These are phyloP conservation scores for Hippolais icterina DNA, from an alignment of 2,113 vertebrate species.

Conservation along the genomic window DNA sequence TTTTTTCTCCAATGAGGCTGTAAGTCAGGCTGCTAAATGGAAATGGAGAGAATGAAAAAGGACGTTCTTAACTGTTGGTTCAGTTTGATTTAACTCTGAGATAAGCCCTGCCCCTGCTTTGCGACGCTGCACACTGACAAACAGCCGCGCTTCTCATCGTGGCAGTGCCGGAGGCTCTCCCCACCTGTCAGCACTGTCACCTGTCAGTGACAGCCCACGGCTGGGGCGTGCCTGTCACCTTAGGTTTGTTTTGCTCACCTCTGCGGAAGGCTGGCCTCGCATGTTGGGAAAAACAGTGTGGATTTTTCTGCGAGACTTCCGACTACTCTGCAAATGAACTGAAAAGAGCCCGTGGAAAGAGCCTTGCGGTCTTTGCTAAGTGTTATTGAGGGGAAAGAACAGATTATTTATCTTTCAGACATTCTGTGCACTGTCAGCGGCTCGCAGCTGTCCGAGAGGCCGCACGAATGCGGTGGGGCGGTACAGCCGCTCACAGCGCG, in stretches of 20 bases:
- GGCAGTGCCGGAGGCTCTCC: neutral
- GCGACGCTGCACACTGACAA: neutral
- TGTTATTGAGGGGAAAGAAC: rapidly evolving
- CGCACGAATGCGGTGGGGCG: too few species aligned
- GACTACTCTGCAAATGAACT: neutral
- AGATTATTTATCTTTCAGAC: neutral
- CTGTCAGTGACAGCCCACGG: rapidly evolving
- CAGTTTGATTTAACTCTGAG: neutral
- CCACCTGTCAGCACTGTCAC: neutral
- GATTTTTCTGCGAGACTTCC: neutral
- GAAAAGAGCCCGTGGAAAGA: neutral
- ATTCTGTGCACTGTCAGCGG: too few species aligned
- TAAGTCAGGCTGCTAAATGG: neutral
- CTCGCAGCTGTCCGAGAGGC: neutral
- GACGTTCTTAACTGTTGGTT: neutral
- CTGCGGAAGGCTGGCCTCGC: rapidly evolving
- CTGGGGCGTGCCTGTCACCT: rapidly evolving
- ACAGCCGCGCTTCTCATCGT: neutral
- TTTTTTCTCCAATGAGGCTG: neutral
- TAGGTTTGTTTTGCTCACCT: neutral
- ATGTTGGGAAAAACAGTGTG: rapidly evolving
- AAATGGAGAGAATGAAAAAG: too few species aligned
- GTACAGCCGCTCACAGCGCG: too few species aligned
- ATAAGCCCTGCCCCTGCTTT: neutral
- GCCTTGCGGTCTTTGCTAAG: neutral